Evolutionary conservation across 2,888 invertebrate species (phyloP).

Genomic region (Arrhopalites spinosus): DNA sequence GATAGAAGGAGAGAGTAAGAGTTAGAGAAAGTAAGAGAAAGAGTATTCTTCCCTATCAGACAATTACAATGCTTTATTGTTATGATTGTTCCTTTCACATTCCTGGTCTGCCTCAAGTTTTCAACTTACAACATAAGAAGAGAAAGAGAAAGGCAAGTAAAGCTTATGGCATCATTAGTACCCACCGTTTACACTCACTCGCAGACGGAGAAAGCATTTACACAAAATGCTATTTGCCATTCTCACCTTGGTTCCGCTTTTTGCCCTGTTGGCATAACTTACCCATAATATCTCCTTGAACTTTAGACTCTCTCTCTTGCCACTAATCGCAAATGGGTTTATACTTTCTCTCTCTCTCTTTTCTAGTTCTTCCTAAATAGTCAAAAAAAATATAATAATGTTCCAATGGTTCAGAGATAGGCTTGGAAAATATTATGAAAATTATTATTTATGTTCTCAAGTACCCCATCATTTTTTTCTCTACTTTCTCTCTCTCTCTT

Average conservation of each 20-base stretch:
- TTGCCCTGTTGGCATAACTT: not conserved
- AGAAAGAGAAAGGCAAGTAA: not conserved
- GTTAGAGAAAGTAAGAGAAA: not conserved
- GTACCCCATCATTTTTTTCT: not conserved
- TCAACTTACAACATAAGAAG: constrained; percentile 13
- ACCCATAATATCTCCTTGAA: not conserved
- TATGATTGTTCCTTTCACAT: constrained; percentile 38
- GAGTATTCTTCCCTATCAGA: constrained; percentile 31
- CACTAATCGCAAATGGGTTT: constrained; percentile 25
- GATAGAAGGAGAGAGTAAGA: not conserved
- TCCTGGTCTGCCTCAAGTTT: constrained; percentile 30
- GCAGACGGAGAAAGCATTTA: not conserved
- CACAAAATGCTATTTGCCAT: constrained; percentile 2
- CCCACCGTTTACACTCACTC: not conserved
- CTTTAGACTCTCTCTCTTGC: not conserved
- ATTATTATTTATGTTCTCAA: constrained; percentile 32
- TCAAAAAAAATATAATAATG: too few species aligned
- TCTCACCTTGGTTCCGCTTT: constrained; percentile 15
- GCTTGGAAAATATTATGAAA: constrained; percentile 26
- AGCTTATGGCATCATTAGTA: not conserved
- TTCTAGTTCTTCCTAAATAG: too few species aligned
- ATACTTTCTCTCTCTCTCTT: not conserved
- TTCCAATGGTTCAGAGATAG: not conserved
- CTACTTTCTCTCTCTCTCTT: not conserved
- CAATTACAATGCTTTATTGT: constrained; percentile 44